Base-by-base conservation (phyloP, 1,140 invertebrate species). In the Drosophila suzukii region DNA sequence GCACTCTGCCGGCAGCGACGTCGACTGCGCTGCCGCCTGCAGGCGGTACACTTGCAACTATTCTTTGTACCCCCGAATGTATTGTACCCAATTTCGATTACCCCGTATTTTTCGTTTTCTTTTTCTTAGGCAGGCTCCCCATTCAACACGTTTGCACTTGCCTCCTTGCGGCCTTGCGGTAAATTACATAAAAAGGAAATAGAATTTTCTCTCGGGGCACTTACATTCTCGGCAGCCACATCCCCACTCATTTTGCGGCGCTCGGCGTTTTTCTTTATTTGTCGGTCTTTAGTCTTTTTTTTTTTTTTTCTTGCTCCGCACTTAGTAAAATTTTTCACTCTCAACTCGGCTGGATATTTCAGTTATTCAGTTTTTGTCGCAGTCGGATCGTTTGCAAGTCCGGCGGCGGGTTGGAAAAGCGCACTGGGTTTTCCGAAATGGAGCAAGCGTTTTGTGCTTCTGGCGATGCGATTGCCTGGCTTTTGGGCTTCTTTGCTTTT, bases 191-290 rank as follows among this genome's bases (percentile, higher is more conserved):
- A 83, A 90, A 83, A 15, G 36, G 20, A 66, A 73, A 73, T 3
- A 49, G 57, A 50, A 49, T 71, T 89, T 49, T 66, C 27, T 6
- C 49, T 51, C 36, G 20, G 38, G 41, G 3, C 46, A 91, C 89
- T 91, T 91, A 91, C 89, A 90, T 91, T 91, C 79, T 88, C 84
- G 56, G 68, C 73, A 82, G 81, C 89, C 75, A 89, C 89, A 85
- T 91, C 89, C 75, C 81, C 89, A 80, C 89, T 89, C 89, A 91
- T 85, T 85, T 91, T 88, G 73, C 78, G 82, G 70, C 61, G 65
- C 65, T 75, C 84, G 79, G 76, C 73, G 82, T 68, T 85, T 79
- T 60, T 63, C 61, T 32, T 36, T 46, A 12, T 24, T 24, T 47
- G 11, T 24, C 11, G 27, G 13, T 43, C 44, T 13, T 17, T 32